phyloP scores from a whole-genome alignment of 1,140 invertebrate genomes.

The Eufriesea mexicana region DNA sequence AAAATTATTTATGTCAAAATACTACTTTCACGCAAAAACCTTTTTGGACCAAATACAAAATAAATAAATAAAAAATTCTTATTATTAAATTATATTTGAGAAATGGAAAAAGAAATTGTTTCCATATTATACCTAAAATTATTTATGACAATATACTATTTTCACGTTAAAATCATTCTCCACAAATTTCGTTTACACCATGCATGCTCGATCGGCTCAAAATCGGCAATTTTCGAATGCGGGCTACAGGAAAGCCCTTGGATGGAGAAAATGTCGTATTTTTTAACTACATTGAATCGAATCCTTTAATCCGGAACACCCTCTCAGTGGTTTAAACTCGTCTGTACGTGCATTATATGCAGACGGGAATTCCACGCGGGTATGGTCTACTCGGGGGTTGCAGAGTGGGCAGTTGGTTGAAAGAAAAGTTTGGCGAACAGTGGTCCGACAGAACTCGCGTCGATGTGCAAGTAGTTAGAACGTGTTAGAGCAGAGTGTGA shows the following conservation, averaged over 20 bases:
- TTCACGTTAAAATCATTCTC: neutral
- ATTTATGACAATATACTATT: no score
- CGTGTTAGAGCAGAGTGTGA: slow-evolving; percentile 47
- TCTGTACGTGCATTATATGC: slow-evolving; percentile 18
- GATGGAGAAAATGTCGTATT: neutral
- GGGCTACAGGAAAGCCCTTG: no score
- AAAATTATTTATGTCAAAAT: no score
- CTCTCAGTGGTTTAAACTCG: slow-evolving; percentile 18
- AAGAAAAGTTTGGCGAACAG: slow-evolving; percentile 63
- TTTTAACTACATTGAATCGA: neutral
- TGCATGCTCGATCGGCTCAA: neutral
- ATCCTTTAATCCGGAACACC: slow-evolving; percentile 18
- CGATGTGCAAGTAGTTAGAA: slow-evolving; percentile 50
- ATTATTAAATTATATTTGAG: no score
- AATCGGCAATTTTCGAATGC: neutral
- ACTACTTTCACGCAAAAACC: no score
- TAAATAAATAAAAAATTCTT: no score
- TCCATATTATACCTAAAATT: no score
- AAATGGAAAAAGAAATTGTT: no score
- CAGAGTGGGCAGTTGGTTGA: slow-evolving; percentile 45
- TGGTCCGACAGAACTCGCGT: slow-evolving; percentile 36
- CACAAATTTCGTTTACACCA: neutral
- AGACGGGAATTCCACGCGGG: slow-evolving; percentile 16
- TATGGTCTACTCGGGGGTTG: slow-evolving; percentile 11
- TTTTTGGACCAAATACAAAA: no score